Conservation (phyloP, 30 jellyfish, hydroid and myxozoan genomes). For the Chironex yamaguchii region DNA sequence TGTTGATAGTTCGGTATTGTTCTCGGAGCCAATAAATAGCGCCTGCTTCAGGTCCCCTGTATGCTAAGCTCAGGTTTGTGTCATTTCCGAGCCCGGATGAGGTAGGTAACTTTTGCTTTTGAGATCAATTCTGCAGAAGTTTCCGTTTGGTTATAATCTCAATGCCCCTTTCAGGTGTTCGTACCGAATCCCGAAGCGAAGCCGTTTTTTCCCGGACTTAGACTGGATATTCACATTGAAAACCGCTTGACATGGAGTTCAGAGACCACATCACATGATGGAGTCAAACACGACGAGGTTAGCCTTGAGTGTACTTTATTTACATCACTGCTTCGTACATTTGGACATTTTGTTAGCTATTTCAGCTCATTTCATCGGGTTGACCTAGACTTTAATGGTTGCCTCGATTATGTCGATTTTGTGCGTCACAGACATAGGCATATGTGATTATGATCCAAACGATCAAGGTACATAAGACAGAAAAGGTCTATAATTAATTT, state of each 20-base stretch:
- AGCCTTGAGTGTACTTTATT: neutral
- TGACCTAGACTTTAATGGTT: too few species aligned
- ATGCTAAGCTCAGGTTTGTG: neutral
- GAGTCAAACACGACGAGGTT: neutral
- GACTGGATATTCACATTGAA: neutral
- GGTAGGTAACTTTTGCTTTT: neutral
- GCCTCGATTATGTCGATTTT: too few species aligned
- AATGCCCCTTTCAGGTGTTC: conserved; percentile 54
- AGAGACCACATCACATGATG: neutral
- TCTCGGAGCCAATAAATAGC: too few species aligned
- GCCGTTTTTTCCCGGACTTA: conserved; percentile 65
- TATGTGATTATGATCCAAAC: too few species aligned
- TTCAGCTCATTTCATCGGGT: too few species aligned
- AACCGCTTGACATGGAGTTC: neutral
- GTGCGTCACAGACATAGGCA: too few species aligned
- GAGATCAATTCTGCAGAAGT: too few species aligned
- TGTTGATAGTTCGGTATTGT: neutral
- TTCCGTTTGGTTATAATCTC: too few species aligned
- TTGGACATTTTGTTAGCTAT: neutral
- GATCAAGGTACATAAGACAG: too few species aligned
- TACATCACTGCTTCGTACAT: neutral
- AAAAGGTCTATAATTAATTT: too few species aligned
- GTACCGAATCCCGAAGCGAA: conserved; percentile 82
- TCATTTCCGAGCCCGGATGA: neutral
- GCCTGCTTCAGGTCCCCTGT: neutral